phyloP scores from a whole-genome alignment of 92 coral and sea anemone genomes.

The Palythoa grandis region DNA sequence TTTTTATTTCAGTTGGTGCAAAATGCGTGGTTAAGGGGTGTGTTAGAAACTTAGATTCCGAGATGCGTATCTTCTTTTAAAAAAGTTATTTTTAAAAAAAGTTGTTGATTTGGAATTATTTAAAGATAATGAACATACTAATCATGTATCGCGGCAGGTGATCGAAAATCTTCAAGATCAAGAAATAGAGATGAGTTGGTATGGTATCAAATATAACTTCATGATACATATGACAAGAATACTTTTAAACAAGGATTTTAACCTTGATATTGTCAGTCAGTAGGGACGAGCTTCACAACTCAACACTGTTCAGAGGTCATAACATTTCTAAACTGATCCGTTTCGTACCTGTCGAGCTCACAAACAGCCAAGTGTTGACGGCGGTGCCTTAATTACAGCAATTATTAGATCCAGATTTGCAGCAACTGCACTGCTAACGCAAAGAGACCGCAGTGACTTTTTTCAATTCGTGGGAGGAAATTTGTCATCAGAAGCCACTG shows the following conservation, averaged over 20 bases:
- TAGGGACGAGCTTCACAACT: constrained; percentile 12
- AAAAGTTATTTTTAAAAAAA: background rate
- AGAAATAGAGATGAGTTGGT: background rate
- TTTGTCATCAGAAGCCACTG: constrained; percentile 31
- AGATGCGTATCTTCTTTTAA: background rate
- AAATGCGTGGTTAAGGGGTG: background rate
- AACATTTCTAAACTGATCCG: constrained; percentile 20
- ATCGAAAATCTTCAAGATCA: background rate
- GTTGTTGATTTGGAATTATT: background rate
- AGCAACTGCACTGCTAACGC: constrained; percentile 34
- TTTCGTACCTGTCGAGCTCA: constrained; percentile 24
- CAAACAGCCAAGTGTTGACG: constrained; percentile 11
- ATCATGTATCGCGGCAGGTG: background rate
- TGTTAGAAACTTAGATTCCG: background rate
- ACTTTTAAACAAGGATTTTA: background rate
- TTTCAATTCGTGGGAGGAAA: constrained; percentile 35
- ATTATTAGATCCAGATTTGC: constrained; percentile 58
- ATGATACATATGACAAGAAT: background rate
- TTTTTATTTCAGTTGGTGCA: background rate
- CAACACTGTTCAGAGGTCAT: constrained; percentile 35
- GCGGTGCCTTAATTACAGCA: constrained; percentile 32
- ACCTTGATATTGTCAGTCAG: constrained; percentile 2
- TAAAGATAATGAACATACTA: background rate
- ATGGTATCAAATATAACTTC: background rate
- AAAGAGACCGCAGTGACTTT: constrained; percentile 57